Percentiles rank a stretch among this genome's conserved stretches.
phyloP scores from a whole-genome alignment of 2,113 vertebrate genomes.

The Melanostigma gelatinosum region DNA sequence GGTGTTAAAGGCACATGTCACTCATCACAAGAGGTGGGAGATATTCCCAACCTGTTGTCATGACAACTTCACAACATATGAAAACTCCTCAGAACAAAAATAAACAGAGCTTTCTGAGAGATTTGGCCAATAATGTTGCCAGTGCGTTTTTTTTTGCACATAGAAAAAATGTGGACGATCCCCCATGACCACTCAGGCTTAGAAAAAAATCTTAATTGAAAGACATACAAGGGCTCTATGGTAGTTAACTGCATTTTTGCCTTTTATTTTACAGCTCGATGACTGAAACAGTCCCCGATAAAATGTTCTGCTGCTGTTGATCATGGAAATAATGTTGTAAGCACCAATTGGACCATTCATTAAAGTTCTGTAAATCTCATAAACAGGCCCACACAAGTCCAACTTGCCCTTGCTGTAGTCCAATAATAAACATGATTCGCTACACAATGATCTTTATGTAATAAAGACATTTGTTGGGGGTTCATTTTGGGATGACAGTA shows the following conservation, averaged over 20 bases:
- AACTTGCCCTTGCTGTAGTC: neutral
- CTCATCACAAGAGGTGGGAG: slow-evolving; percentile 27
- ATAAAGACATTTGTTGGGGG: neutral
- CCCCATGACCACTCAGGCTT: slow-evolving; percentile 13
- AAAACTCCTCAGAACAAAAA: slow-evolving; percentile 36
- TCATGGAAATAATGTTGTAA: neutral
- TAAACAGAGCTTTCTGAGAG: slow-evolving; percentile 26
- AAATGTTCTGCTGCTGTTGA: neutral
- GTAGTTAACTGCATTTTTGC: neutral
- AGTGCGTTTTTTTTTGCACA: neutral
- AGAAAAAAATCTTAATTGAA: neutral
- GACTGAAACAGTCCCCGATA: neutral
- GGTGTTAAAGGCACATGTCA: slow-evolving; percentile 30
- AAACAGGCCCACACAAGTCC: neutral
- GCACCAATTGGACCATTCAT: neutral
- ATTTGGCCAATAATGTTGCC: slow-evolving; percentile 8
- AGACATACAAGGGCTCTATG: neutral
- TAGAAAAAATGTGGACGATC: neutral
- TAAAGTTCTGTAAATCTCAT: neutral
- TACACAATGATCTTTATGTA: slow-evolving; percentile 1
- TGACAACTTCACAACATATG: slow-evolving; percentile 38
- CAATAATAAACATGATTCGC: neutral
- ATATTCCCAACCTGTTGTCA: slow-evolving; percentile 42
- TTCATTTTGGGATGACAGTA: neutral
- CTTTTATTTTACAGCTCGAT: neutral